Conservation (phyloP, 2,113 vertebrate species). For the Coptodon bakossiorum region DNA sequence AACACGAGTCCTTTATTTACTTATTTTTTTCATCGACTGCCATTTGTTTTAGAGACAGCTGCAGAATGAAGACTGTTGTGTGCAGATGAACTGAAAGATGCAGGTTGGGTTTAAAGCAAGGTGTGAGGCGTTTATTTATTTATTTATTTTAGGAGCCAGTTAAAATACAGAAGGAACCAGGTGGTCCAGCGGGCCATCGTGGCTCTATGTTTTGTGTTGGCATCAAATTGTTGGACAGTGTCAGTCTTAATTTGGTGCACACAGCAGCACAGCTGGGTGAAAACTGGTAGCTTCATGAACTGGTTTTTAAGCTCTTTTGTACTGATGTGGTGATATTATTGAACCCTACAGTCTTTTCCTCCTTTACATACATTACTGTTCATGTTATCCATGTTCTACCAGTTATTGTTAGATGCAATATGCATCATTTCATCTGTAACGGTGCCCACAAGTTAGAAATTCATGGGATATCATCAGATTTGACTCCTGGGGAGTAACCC, state of each 20-base stretch:
- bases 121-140: background rate
- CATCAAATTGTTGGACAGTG: background rate
- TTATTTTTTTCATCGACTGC: background rate
- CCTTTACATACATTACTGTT: background rate
- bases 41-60: background rate
- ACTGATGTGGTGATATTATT: background rate
- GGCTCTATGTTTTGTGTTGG: background rate
- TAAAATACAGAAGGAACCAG: background rate
- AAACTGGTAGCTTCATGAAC: background rate
- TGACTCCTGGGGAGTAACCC: fast-evolving
- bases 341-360: background rate
- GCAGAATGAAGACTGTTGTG: background rate
- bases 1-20: background rate
- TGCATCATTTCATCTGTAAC: background rate
- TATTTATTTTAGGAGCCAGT: background rate
- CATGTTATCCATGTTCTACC: background rate
- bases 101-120: background rate
- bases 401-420: background rate
- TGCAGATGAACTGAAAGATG: background rate
- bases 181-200: background rate
- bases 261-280: background rate
- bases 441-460: background rate
- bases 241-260: background rate
- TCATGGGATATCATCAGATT: background rate
- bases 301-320: background rate